A percentile compares a stretch with the other conserved stretches of the same genome.
These are phyloP conservation scores for Anabacerthia variegaticeps DNA, from an alignment of 2,797 vertebrate genomes.

Conservation along the genomic window DNA sequence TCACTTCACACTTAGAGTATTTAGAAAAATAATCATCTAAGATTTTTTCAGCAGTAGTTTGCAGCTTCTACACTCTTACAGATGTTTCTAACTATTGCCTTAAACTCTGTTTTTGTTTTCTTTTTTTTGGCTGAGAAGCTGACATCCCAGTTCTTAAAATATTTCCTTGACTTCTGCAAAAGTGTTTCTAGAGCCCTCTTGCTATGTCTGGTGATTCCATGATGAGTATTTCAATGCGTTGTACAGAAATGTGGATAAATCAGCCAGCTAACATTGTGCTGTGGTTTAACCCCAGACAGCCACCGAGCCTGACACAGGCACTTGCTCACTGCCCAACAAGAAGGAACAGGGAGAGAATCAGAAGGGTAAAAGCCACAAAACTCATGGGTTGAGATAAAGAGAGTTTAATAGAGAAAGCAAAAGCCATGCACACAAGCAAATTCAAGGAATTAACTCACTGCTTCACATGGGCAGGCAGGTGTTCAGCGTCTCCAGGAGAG, in stretches of 20 bases:
- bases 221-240: neutral
- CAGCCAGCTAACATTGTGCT: neutral
- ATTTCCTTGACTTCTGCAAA: neutral
- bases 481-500: neutral
- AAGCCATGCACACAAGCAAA: neutral
- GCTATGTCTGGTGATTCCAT: neutral
- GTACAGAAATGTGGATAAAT: neutral
- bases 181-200: neutral
- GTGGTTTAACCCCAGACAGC: neutral
- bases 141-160: neutral
- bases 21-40: neutral
- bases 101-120: neutral
- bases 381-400: neutral
- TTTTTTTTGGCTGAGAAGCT: neutral
- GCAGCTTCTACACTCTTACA: neutral
- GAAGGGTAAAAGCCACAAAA: neutral
- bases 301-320: accelerated
- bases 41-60: neutral
- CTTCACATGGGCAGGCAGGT: neutral
- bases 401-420: neutral
- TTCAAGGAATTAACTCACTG: neutral
- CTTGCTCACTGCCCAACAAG: accelerated
- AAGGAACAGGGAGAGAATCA: neutral
- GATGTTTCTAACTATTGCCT: neutral
- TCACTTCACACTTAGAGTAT: neutral